A percentile compares a stretch with the other conserved stretches of the same genome.
Evolutionary conservation across 2,888 invertebrate genomes (phyloP).

Genomic region (Tribolium freemani): DNA sequence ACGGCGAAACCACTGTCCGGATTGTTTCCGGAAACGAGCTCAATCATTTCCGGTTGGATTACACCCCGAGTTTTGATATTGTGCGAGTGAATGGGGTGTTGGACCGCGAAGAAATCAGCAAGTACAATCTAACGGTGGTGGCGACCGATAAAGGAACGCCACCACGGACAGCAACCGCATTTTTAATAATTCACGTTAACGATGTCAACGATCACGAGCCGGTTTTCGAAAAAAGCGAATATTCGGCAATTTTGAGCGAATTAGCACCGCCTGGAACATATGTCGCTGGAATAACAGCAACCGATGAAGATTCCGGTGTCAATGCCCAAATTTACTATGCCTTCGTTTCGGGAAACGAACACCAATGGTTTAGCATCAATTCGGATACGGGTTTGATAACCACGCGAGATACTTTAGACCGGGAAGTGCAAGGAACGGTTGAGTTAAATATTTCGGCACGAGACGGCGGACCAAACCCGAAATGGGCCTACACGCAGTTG

Average conservation of each 20-base stretch:
- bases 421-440: conserved; percentile 88
- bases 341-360: conserved; percentile 91
- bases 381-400: conserved; percentile 91
- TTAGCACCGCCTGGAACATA: conserved; percentile 91
- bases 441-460: conserved; percentile 91
- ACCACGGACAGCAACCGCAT: conserved; percentile 87
- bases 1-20: conserved; percentile 88
- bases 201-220: conserved; percentile 98
- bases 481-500: conserved; percentile 90
- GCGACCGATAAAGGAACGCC: conserved; percentile 94
- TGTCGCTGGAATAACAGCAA: conserved; percentile 93
- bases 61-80: conserved; percentile 88
- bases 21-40: conserved; percentile 93
- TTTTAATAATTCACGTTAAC: conserved; percentile 94
- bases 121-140: conserved; percentile 94
- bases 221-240: conserved; percentile 93
- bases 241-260: conserved; percentile 90
- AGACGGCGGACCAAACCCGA: conserved; percentile 95
- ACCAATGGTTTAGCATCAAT: conserved; percentile 93
- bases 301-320: conserved; percentile 94
- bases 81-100: conserved; percentile 91
- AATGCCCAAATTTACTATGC: conserved; percentile 95
- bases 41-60: conserved; percentile 89
- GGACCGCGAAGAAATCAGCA: conserved; percentile 93
- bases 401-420: conserved; percentile 82